Conservation (phyloP, 2,113 vertebrate genomes). For the Rattus norvegicus region GRCr8 NC_086021.1:176719001-176719500, state of each 20-base stretch:
- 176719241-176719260: rapidly evolving
- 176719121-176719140: background rate
- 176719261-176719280: too few relatives aligned
- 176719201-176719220: background rate
- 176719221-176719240: background rate
- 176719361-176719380: too few relatives aligned
- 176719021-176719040: background rate
- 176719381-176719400: too few relatives aligned
- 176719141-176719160: background rate
- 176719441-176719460: background rate
- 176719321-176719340: background rate
- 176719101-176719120: rapidly evolving
- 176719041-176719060: background rate
- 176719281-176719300: background rate
- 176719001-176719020: constrained; percentile 70
- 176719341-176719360: background rate
- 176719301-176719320: background rate
- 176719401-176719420: too few relatives aligned
- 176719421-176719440: background rate
- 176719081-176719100: background rate
- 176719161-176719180: background rate
- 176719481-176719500: background rate
- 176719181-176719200: background rate
- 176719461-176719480: too few relatives aligned
- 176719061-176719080: background rate